phyloP scores from a whole-genome alignment of 2,113 vertebrate genomes.

The Ctenodactylus gundi region DNA sequence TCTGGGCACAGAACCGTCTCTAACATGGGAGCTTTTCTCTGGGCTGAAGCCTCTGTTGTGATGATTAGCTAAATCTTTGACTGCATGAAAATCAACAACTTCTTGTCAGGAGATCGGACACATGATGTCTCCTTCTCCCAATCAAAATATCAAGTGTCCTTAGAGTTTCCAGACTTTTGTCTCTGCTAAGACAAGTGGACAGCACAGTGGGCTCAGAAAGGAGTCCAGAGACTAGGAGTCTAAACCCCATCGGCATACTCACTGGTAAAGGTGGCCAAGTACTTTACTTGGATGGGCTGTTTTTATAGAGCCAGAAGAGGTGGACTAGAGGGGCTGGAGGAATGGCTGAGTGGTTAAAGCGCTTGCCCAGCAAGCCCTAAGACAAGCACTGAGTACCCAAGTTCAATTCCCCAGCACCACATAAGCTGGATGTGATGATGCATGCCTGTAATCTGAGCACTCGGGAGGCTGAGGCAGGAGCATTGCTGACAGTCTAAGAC shows the following conservation, averaged over 20 bases:
- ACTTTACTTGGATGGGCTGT: background rate
- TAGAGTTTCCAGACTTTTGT: background rate
- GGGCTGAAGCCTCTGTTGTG: background rate
- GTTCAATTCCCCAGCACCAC: too few relatives aligned
- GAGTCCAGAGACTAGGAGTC: background rate
- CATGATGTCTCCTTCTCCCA: rapidly evolving
- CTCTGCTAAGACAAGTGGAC: background rate
- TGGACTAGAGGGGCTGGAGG: too few relatives aligned
- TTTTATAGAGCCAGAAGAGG: too few relatives aligned
- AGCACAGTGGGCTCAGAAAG: background rate
- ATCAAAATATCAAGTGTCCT: background rate
- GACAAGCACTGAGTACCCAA: too few relatives aligned
- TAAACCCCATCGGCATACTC: background rate
- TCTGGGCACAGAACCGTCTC: background rate
- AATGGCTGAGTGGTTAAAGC: too few relatives aligned
- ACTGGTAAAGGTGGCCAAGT: background rate
- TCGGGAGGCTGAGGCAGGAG: background rate
- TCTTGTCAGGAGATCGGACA: background rate
- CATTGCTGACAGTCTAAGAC: too few relatives aligned
- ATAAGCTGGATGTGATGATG: background rate
- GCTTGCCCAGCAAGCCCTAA: too few relatives aligned
- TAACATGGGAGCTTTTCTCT: background rate
- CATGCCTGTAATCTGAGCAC: background rate
- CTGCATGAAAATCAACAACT: background rate
- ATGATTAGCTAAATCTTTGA: background rate